A percentile compares a stretch with the other conserved stretches of the same genome.
These are phyloP conservation scores for Mesorhabditis sp. DNA, from an alignment of 2,888 invertebrate species.

Conservation along the genomic window DNA sequence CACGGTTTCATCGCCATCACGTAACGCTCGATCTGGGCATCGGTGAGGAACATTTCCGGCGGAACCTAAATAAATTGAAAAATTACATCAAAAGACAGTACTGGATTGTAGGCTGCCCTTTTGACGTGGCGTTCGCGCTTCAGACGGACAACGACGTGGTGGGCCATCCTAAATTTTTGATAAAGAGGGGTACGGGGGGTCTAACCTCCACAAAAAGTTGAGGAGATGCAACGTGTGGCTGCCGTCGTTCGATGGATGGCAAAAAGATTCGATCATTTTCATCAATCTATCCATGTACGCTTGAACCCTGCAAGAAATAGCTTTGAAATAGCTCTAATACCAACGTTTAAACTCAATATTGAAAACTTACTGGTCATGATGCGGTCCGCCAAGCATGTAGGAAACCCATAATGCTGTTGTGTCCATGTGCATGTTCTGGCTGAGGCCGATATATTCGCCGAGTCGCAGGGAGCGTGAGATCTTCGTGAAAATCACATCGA, in stretches of 20 bases:
- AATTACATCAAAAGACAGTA: neutral
- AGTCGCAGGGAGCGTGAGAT: slow-evolving; percentile 36
- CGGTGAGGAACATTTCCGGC: slow-evolving; percentile 71
- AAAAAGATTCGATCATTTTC: slow-evolving; percentile 78
- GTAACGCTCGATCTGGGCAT: slow-evolving; percentile 60
- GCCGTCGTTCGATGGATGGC: slow-evolving; percentile 83
- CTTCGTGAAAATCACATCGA: slow-evolving; percentile 68
- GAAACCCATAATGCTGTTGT: slow-evolving; percentile 33
- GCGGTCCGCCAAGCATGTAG: slow-evolving; percentile 44
- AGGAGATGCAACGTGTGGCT: slow-evolving; percentile 66
- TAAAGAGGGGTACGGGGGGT: too few species aligned
- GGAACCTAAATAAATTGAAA: slow-evolving; percentile 61
- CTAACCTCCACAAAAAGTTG: slow-evolving; percentile 61
- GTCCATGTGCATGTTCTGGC: slow-evolving; percentile 56
- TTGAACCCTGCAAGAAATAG: slow-evolving; percentile 27
- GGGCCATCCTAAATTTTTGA: slow-evolving; percentile 7
- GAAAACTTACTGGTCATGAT: slow-evolving; percentile 26
- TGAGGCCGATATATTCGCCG: slow-evolving; percentile 63
- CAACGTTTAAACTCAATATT: neutral
- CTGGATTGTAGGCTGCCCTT: neutral
- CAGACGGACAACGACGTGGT: slow-evolving; percentile 60
- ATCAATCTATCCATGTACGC: slow-evolving; percentile 72
- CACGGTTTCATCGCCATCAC: slow-evolving; percentile 66
- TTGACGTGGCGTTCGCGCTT: slow-evolving; percentile 65
- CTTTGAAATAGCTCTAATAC: neutral